Evolutionary conservation across 2,797 vertebrate species (phyloP), one percentile per base, ranked within the genome.

Genomic region (Carapus acus): DNA sequence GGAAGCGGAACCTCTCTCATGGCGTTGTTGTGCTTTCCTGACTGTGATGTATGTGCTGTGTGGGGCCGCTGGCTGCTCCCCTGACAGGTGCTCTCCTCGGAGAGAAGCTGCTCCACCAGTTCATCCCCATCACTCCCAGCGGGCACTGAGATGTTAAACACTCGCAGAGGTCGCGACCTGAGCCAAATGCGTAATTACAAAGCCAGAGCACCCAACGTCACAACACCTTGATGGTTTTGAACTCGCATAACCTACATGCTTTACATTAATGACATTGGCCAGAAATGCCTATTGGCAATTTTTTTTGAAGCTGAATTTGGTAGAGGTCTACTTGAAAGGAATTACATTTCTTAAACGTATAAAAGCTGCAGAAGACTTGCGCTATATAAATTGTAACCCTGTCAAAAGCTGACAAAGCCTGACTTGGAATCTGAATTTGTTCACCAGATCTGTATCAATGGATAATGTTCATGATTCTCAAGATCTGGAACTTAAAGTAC

Each of bases 81-180:
- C 47, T 72, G 71, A 71, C 71, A 75, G 65, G 70, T 70, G 72
- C 36, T 75, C 61, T 68, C 56, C 52, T 54, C 40, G 48, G 74
- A 62, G 63, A 54, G 34, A 14, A 22, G 37, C 38, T 22, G 43
- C 47, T 58, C 29, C 27, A 50, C 47, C 46, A 64, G 69, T 67
- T 65, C 65, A 71, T 81, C 54, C 62, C 36, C 45, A 39, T 54
- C 65, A 43, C 43, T 54, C 65, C 16, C 47, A 65, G 43, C 39
- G 53, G 51, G 53, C 50, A 47, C 52, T 29, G 48, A 67, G 69
- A 74, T 61, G 54, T 80, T 74, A 71, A 69, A 74, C 65, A 53
- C 49, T 58, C 47, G 3, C 14, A 24, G 43, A 68, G 73, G 71
- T 71, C 77, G 60, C 38, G 58, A 71, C 71, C 69, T 70, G 54